Base-by-base conservation (phyloP, 2,113 vertebrate genomes). In the Pavo muticus region DNA sequence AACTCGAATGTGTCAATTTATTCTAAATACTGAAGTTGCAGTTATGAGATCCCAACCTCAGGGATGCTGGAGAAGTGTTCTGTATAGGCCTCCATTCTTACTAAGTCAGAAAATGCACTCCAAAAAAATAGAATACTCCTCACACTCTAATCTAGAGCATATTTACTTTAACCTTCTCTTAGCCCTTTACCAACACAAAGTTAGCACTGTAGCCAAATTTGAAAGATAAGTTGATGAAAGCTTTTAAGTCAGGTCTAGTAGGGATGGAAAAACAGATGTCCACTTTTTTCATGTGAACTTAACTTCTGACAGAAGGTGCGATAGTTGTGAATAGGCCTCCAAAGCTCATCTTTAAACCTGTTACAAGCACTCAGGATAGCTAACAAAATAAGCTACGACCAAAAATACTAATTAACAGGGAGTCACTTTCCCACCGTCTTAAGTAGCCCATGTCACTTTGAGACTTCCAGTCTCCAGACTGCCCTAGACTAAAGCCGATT, bases 161-260 rank as follows among this genome's bases (percentile, higher is more conserved):
- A 79, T 70, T 90, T 91, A 95, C 74, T 87, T 92, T 92, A 96
- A 95, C 81, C 95, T 92, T 93, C 91, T 95, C 93, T 91, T 78
- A 90, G 87, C 61, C 67, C 40, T 82, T 80, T 76, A 93, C 52
- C 56, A 79, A 70, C 91, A 96, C 84, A 94, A 95, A 42, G 23
- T 56, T 73, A 68, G 88, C 64, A 94, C 63, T 57, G 69, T 6
- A 95, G 87, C 90, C 94, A 95, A 95, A 84, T 95, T 72, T 93
- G 87, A 94, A 96, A 94, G 88, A 95, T 96, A 87, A 94, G 84
- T 45, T 95, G 94, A 95, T 95, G 94, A 97, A 95, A 95, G 91
- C 92, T 96, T 88, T 93, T 78, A 95, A 93, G 79, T 95, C 96
- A 81, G 86, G 88, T 73, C 91, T 83, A 95, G 91, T 52, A 96